These are phyloP conservation scores for Athrips mouffetella DNA, from an alignment of 2,888 invertebrate genomes.

Conservation along the genomic window DNA sequence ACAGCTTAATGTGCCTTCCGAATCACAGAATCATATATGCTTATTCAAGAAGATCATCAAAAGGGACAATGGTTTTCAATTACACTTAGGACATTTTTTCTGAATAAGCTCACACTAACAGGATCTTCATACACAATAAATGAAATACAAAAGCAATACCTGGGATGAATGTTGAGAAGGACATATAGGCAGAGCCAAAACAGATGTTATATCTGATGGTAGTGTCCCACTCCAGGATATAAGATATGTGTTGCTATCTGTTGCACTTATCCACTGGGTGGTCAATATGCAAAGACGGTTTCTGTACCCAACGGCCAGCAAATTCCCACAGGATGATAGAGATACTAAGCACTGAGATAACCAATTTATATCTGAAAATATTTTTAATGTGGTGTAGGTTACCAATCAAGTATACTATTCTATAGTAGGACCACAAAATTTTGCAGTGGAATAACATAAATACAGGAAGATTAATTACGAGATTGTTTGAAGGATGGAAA, in stretches of 20 bases:
- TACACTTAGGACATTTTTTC: no score
- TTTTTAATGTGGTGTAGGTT: neutral
- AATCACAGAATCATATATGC: no score
- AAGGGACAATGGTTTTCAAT: neutral
- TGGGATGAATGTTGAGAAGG: constrained; percentile 69
- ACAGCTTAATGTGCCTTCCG: no score
- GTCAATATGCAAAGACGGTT: constrained; percentile 62
- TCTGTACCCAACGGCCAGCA: constrained; percentile 59
- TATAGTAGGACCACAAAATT: no score
- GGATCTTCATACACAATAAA: no score
- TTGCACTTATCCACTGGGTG: constrained; percentile 69
- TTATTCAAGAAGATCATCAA: neutral
- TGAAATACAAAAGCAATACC: no score
- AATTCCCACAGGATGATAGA: constrained; percentile 64
- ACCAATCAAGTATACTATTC: no score
- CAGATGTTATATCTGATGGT: constrained; percentile 53
- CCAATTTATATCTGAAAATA: constrained; percentile 62
- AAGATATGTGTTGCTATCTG: constrained; percentile 61
- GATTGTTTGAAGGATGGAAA: no score
- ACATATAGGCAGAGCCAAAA: constrained; percentile 61
- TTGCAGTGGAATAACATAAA: no score
- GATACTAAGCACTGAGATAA: constrained; percentile 63
- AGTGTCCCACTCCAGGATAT: constrained; percentile 71
- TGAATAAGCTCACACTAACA: no score
- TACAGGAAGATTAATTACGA: no score